A percentile compares a stretch with the other conserved stretches of the same genome.
Evolutionary conservation across 2,888 invertebrate genomes (phyloP).

Genomic region (Tiliacea aurago): DNA sequence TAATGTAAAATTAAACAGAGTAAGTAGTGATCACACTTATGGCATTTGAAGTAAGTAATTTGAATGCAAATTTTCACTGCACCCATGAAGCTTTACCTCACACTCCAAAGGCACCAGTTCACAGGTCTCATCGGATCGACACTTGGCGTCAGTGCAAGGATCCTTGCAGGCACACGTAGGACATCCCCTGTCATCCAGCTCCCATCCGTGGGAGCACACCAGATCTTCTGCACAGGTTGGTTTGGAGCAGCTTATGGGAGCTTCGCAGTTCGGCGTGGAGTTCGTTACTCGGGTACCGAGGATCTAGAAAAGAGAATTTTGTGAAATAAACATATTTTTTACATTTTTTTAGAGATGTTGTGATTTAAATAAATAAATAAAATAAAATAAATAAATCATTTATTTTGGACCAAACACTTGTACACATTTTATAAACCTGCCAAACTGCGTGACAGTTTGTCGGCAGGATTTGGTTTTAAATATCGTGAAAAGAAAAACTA

Average conservation of each 20-base stretch:
- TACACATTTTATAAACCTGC: too few relatives aligned
- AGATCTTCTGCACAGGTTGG: conserved; percentile 76
- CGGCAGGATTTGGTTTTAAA: too few relatives aligned
- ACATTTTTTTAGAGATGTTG: not conserved
- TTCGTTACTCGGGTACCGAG: conserved; percentile 92
- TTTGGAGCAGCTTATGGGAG: conserved; percentile 78
- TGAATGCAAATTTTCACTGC: not conserved
- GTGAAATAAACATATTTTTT: not conserved
- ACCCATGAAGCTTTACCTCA: conserved; percentile 73
- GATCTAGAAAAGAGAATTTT: conserved; percentile 68
- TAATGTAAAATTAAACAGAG: not conserved
- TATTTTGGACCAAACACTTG: too few relatives aligned
- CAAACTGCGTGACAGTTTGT: too few relatives aligned
- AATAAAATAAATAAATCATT: too few relatives aligned
- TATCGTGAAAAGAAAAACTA: not conserved
- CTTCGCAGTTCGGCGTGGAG: conserved; percentile 87
- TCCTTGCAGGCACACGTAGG: conserved; percentile 94
- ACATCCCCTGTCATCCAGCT: conserved; percentile 91
- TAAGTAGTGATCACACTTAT: too few relatives aligned
- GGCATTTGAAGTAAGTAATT: too few relatives aligned
- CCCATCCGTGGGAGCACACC: conserved; percentile 81
- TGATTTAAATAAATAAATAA: too few relatives aligned
- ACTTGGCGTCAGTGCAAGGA: conserved; percentile 94
- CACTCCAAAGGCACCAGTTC: conserved; percentile 86
- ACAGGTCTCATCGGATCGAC: conserved; percentile 91